Evolutionary conservation across 2,113 vertebrate species (phyloP), one percentile per base, ranked within the genome.

Genomic region (Xenopus borealis): DNA sequence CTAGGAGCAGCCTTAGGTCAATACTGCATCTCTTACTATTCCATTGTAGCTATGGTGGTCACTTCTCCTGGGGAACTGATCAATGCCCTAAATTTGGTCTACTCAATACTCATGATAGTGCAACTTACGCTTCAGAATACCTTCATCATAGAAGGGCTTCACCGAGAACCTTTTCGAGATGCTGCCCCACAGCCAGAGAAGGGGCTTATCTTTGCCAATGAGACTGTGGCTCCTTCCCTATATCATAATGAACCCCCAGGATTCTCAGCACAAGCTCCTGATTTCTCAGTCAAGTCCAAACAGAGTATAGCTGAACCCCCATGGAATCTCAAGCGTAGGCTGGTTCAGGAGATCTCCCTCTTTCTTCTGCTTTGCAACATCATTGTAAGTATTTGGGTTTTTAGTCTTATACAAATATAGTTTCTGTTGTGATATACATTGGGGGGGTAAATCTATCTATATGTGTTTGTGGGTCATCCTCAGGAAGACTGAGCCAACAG

Each of bases 131-230:
- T 91, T 62, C 92, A 94, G 81, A 94, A 94, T 68, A 74, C 86
- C 58, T 94, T 93, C 78, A 88, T 94, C 27, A 87, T 94, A 1
- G 90, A 93, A 80, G 92, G 92, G 4, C 83, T 94, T 14, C 90
- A 91, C 50, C 84, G 89, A 10, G 80, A 90, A 80, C 91, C 90
- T 1, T 89, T 84, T 72, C 83, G 80, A 1, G 85, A 90, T 61
- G 71, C 70, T 10, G 57, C 87, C 72, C 75, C 70, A 0, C 2
- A 72, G 0, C 6, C 75, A 59, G 86, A 83, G 77, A 91, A 90
- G 71, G 87, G 88, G 4, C 88, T 92, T 61, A 88, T 87, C 72
- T 90, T 95, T 47, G 83, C 86, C 19, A 98, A 97, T 77, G 79
- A 89, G 0, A 87, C 92, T 0, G 75, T 89, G 63, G 83, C 91